A percentile compares a stretch with the other conserved stretches of the same genome.
Evolutionary conservation across 2,888 invertebrate species (phyloP).

Genomic region (Ectemnius continuus): DNA sequence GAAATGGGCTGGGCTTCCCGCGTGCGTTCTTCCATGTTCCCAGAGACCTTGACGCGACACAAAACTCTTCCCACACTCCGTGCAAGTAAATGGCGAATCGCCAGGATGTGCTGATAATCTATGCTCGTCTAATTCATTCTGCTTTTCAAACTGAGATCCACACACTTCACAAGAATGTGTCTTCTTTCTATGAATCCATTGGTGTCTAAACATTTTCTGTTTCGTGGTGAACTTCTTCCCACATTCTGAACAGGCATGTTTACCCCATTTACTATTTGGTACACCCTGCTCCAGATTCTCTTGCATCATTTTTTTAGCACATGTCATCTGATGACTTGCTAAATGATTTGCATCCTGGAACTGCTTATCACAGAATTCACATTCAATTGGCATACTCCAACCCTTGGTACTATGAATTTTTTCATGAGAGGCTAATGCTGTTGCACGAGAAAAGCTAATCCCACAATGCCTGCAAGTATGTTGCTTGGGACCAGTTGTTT

Average conservation of each 20-base stretch:
- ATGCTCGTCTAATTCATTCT: constrained; percentile 76
- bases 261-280: constrained; percentile 71
- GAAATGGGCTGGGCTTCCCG: constrained; percentile 77
- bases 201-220: constrained; percentile 78
- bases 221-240: constrained; percentile 78
- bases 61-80: constrained; percentile 78
- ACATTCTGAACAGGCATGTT: constrained; percentile 77
- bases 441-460: constrained; percentile 76
- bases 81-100: constrained; percentile 77
- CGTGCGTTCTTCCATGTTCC: constrained; percentile 78
- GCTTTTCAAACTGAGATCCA: constrained; percentile 75
- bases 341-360: constrained; percentile 77
- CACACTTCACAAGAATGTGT: constrained; percentile 78
- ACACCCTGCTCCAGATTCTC: constrained; percentile 64
- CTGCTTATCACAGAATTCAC: constrained; percentile 79
- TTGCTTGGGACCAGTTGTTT: constrained; percentile 68
- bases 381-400: constrained; percentile 74
- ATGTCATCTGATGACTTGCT: constrained; percentile 75
- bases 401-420: constrained; percentile 63
- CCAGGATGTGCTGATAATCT: constrained; percentile 76
- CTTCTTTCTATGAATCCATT: constrained; percentile 79
- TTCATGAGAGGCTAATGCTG: constrained; percentile 77
- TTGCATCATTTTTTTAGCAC: constrained; percentile 71
- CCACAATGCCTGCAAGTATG: constrained; percentile 77
- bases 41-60: constrained; percentile 78